Percentiles rank a stretch among this genome's conserved stretches.
Evolutionary conservation across 1,140 invertebrate species (phyloP).

Genomic region (Temnothorax curvispinosus): DNA sequence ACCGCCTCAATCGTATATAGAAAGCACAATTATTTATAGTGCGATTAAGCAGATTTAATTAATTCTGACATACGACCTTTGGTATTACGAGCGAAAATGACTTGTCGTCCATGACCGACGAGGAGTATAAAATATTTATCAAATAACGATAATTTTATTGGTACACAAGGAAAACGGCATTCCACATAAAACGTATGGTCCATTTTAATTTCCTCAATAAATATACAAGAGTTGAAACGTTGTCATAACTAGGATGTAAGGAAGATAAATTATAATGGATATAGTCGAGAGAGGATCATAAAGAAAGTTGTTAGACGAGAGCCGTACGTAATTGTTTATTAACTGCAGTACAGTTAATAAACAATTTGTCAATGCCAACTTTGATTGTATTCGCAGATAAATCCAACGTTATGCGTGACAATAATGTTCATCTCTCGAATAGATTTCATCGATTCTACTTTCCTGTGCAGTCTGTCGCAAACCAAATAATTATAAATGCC

Average conservation of each 20-base stretch:
- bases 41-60: constrained; percentile 13
- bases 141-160: constrained; percentile 29
- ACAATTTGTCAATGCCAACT: background rate
- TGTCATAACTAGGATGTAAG: background rate
- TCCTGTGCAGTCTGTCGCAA: background rate
- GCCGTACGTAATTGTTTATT: background rate
- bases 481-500: background rate
- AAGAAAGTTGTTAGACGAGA: constrained; percentile 1
- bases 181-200: background rate
- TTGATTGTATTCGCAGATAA: background rate
- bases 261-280: background rate
- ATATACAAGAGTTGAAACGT: background rate
- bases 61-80: background rate
- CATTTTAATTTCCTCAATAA: constrained; percentile 14
- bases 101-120: background rate
- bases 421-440: background rate
- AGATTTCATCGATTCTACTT: constrained; percentile 4
- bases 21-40: background rate
- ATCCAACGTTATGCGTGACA: constrained; percentile 19
- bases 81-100: constrained; percentile 8
- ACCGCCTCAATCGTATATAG: background rate
- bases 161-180: background rate
- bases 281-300: constrained; percentile 3
- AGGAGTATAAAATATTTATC: background rate
- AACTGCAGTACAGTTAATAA: constrained; percentile 6